Conservation (phyloP, 2,888 invertebrate species). For the Abscondita cerata region DNA sequence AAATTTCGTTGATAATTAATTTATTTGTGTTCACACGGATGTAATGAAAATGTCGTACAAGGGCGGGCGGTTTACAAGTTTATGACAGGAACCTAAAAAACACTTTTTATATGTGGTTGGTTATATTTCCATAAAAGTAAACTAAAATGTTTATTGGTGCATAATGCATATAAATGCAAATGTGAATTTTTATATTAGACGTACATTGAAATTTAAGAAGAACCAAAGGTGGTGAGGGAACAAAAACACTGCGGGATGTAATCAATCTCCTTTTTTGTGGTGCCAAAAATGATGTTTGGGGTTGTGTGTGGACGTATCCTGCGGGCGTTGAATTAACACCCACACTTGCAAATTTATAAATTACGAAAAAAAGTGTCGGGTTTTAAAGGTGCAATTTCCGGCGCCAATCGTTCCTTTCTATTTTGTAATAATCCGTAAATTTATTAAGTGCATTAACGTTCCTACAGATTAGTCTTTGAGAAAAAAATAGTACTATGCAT, state of each 20-base stretch:
- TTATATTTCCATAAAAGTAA: slow-evolving; percentile 15
- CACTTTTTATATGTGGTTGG: slow-evolving; percentile 6
- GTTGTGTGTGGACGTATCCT: slow-evolving; percentile 23
- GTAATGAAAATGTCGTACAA: slow-evolving; percentile 17
- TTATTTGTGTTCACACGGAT: slow-evolving; percentile 16
- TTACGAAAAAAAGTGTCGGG: too few species aligned
- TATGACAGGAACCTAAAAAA: slow-evolving; percentile 7
- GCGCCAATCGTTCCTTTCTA: slow-evolving; percentile 26
- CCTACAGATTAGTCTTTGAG: slow-evolving; percentile 13
- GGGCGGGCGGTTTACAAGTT: slow-evolving; percentile 15
- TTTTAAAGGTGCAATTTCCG: slow-evolving; percentile 14
- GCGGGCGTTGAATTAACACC: slow-evolving; percentile 14
- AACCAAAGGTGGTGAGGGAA: slow-evolving; percentile 24
- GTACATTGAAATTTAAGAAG: slow-evolving; percentile 26
- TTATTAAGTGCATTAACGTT: slow-evolving; percentile 23
- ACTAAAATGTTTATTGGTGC: background rate
- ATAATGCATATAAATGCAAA: slow-evolving; percentile 1
- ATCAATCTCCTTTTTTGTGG: slow-evolving; percentile 29
- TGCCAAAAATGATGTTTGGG: slow-evolving; percentile 24
- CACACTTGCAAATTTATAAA: too few species aligned
- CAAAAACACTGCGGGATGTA: slow-evolving; percentile 33
- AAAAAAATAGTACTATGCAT: background rate
- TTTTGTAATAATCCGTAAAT: slow-evolving; percentile 20
- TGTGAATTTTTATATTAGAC: slow-evolving; percentile 21
- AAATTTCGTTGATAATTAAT: slow-evolving; percentile 25